Percentiles rank a stretch among this genome's conserved stretches.
phyloP scores from a whole-genome alignment of 2,888 invertebrate genomes.

The Ornithoptera priamus region DNA sequence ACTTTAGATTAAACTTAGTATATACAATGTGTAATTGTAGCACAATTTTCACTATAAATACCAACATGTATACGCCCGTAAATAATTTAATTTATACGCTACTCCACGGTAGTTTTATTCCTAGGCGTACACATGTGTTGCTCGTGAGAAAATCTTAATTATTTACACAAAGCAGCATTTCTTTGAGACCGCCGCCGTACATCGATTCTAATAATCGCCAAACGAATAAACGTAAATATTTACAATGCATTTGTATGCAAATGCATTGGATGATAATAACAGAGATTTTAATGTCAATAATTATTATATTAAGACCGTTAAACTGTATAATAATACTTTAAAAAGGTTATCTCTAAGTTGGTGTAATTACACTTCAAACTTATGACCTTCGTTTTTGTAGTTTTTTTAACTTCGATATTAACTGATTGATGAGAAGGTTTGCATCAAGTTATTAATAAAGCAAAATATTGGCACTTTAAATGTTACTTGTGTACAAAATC shows the following conservation, averaged over 20 bases:
- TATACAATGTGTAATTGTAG: too few relatives aligned
- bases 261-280: not conserved
- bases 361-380: too few relatives aligned
- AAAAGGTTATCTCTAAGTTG: not conserved
- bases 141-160: constrained; percentile 34
- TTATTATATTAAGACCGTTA: not conserved
- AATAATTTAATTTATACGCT: not conserved
- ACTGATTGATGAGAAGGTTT: too few relatives aligned
- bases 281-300: not conserved
- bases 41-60: not conserved
- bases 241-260: not conserved
- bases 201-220: constrained; percentile 36
- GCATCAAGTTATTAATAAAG: too few relatives aligned
- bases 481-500: too few relatives aligned
- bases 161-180: constrained; percentile 50
- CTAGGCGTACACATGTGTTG: constrained; percentile 29
- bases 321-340: not conserved
- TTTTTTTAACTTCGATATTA: too few relatives aligned
- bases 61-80: not conserved
- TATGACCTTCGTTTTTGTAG: too few relatives aligned
- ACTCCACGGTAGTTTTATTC: constrained; percentile 21
- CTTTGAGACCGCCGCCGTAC: constrained; percentile 62
- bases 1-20: too few relatives aligned
- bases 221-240: constrained; percentile 13
- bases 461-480: too few relatives aligned